phyloP scores from a whole-genome alignment of 2,797 vertebrate genomes.

The Cyprinodon diabolis region DNA sequence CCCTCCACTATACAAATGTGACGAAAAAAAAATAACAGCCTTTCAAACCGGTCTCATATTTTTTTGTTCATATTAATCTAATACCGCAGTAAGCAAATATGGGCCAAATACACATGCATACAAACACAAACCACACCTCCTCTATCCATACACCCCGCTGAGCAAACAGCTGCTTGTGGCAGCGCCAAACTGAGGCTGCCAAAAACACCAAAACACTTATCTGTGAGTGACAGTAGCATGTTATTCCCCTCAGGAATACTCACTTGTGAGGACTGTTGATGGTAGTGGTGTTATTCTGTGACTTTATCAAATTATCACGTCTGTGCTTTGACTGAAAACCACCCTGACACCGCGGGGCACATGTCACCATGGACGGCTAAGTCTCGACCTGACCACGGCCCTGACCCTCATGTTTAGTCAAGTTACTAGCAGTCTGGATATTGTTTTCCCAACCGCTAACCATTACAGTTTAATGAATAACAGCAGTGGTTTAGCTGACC shows the following conservation, averaged over 20 bases:
- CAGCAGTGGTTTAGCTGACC: conserved; percentile 64
- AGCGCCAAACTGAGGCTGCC: conserved; percentile 54
- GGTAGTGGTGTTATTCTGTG: conserved; percentile 37
- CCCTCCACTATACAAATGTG: conserved; percentile 8
- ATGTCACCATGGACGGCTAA: conserved; percentile 26
- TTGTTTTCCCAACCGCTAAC: conserved; percentile 75
- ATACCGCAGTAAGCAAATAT: conserved; percentile 44
- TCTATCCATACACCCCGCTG: conserved; percentile 61
- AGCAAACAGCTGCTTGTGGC: conserved; percentile 76
- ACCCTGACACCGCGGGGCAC: conserved; percentile 30
- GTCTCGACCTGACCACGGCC: conserved; percentile 37
- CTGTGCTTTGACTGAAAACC: conserved; percentile 46
- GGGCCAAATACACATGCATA: conserved; percentile 23
- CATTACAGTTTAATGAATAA: conserved; percentile 77
- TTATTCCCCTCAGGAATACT: conserved; percentile 41
- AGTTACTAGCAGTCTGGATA: conserved; percentile 50
- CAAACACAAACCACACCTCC: conserved; percentile 37
- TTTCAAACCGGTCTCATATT: conserved; percentile 14
- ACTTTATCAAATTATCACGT: conserved; percentile 58
- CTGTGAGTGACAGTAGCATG: conserved; percentile 34
- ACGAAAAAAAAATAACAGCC: background rate
- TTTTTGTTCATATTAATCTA: conserved; percentile 38
- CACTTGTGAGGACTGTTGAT: conserved; percentile 45
- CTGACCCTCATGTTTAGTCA: conserved; percentile 61
- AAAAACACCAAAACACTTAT: conserved; percentile 56